A percentile compares a stretch with the other conserved stretches of the same genome.
Evolutionary conservation across 1,140 invertebrate genomes (phyloP).

Genomic region (Zaprionus gabonicus): DNA sequence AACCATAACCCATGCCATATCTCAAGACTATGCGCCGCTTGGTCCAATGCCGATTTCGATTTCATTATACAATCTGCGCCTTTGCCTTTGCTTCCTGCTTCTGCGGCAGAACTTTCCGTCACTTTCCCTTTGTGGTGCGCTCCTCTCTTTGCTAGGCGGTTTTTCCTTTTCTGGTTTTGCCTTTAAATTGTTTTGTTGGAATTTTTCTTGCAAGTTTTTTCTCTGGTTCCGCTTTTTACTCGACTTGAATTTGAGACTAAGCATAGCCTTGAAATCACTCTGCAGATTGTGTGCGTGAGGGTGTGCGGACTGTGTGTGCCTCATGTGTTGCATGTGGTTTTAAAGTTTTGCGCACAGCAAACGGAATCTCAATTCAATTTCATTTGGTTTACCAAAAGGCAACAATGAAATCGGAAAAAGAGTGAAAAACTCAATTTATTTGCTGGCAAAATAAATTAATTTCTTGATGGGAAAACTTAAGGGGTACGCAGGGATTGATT

Average conservation of each 20-base stretch:
- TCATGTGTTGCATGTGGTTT: slow-evolving; percentile 69
- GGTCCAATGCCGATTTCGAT: slow-evolving; percentile 58
- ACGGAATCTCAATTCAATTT: slow-evolving; percentile 59
- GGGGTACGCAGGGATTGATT: background rate
- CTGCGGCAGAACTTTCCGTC: slow-evolving; percentile 54
- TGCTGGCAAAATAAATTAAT: background rate
- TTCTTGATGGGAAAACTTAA: background rate
- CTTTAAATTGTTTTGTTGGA: slow-evolving; percentile 70
- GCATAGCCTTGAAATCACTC: slow-evolving; percentile 42
- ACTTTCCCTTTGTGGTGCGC: slow-evolving; percentile 54
- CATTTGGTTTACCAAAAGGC: background rate
- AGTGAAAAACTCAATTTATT: background rate
- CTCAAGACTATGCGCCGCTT: slow-evolving; percentile 34
- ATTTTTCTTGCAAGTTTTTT: slow-evolving; percentile 28
- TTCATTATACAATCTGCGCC: slow-evolving; percentile 76
- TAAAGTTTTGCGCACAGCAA: slow-evolving; percentile 52
- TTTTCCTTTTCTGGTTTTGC: slow-evolving; percentile 37
- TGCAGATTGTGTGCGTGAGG: slow-evolving; percentile 1
- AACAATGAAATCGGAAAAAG: background rate
- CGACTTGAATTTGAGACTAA: slow-evolving; percentile 20
- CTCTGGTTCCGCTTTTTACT: slow-evolving; percentile 30
- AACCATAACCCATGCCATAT: slow-evolving; percentile 15
- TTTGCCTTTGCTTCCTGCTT: slow-evolving; percentile 45
- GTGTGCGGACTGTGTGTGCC: slow-evolving; percentile 23
- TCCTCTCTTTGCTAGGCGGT: background rate